Evolutionary conservation across 2,113 vertebrate genomes (phyloP).

Genomic region (Copsychus sechellarum): DNA sequence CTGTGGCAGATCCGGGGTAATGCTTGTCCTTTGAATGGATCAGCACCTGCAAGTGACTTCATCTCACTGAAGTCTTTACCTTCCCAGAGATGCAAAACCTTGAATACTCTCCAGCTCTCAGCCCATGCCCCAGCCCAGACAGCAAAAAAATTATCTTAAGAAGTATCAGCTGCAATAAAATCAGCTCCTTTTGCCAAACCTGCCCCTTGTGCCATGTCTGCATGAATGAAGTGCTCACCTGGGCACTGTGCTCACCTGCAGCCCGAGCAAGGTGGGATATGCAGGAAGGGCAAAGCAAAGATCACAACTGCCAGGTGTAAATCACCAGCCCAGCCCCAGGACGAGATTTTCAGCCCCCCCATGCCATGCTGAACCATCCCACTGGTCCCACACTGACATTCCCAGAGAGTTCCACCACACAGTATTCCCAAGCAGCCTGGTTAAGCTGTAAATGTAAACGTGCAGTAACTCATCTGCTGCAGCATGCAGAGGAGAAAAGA

Average conservation of each 20-base stretch:
- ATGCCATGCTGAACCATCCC: background rate
- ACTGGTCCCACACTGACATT: background rate
- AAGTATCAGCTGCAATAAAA: background rate
- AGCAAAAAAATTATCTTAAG: background rate
- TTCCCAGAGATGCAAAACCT: background rate
- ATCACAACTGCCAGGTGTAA: background rate
- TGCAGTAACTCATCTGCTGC: background rate
- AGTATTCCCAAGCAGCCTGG: background rate
- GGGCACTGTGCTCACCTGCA: accelerated
- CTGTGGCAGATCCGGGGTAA: background rate
- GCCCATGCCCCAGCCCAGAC: background rate
- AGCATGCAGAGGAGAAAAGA: background rate
- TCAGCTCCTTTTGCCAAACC: background rate
- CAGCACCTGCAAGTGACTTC: background rate
- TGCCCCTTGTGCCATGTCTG: background rate
- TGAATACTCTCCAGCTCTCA: background rate
- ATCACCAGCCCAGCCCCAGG: background rate
- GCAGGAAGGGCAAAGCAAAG: background rate
- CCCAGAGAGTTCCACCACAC: background rate
- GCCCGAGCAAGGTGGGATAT: accelerated
- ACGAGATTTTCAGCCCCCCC: background rate
- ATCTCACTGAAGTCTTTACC: background rate
- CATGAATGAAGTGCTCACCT: accelerated
- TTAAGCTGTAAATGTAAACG: background rate
- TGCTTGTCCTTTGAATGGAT: background rate